These are phyloP conservation scores for Hypotaenidia philippensis DNA, from an alignment of 2,797 vertebrate species.

Conservation along the genomic window DNA sequence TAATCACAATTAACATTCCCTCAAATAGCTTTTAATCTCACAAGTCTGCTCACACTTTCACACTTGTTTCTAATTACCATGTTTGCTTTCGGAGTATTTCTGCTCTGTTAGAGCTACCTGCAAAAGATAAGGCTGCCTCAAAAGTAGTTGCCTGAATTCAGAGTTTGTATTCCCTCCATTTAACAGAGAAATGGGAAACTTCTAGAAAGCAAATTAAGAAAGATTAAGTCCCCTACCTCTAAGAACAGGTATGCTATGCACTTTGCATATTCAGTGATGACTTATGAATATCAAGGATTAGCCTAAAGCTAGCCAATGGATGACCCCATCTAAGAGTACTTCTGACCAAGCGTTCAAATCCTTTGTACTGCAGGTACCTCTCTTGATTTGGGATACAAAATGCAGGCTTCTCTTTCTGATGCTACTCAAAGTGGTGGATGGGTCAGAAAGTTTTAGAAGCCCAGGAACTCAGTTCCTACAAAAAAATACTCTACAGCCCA, in stretches of 20 bases:
- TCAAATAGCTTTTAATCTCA: not conserved
- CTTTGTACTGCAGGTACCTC: not conserved
- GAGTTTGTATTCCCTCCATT: not conserved
- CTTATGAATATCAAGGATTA: not conserved
- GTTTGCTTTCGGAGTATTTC: not conserved
- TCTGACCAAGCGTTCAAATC: not conserved
- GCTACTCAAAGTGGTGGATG: not conserved
- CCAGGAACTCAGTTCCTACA: not conserved
- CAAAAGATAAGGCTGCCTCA: not conserved
- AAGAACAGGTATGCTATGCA: not conserved
- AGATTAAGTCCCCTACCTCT: no score
- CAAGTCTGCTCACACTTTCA: not conserved
- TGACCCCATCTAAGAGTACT: rapidly evolving
- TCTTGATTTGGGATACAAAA: not conserved
- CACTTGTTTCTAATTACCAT: not conserved
- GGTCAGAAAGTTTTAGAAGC: not conserved
- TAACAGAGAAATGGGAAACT: not conserved
- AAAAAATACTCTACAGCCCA: not conserved
- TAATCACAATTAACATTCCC: not conserved
- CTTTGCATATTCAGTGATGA: not conserved
- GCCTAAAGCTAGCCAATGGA: not conserved
- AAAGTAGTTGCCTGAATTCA: not conserved
- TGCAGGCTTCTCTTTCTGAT: not conserved
- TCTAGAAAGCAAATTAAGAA: no score
- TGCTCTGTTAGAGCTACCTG: not conserved